Percentiles rank a stretch among this genome's conserved stretches.
These are phyloP conservation scores for Gambelia wislizenii DNA, from an alignment of 2,797 vertebrate species.

Conservation along the genomic window DNA sequence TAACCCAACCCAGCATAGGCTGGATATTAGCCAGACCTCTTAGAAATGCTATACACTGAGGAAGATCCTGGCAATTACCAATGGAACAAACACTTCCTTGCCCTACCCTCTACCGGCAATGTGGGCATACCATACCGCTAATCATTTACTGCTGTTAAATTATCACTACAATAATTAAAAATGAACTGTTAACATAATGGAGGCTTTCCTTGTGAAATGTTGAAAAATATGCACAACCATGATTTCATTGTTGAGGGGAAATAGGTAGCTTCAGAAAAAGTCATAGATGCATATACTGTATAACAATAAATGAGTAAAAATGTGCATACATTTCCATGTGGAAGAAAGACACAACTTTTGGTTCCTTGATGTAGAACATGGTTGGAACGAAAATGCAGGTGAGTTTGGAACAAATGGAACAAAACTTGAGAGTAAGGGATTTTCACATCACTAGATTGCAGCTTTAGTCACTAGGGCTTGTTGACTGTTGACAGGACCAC, in stretches of 20 bases:
- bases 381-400: too few relatives aligned
- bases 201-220: neutral
- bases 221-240: neutral
- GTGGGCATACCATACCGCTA: neutral
- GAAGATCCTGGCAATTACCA: neutral
- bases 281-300: too few relatives aligned
- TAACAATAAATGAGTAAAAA: too few relatives aligned
- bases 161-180: neutral
- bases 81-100: neutral
- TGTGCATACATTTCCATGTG: too few relatives aligned
- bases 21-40: neutral
- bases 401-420: too few relatives aligned
- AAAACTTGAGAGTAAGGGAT: too few relatives aligned
- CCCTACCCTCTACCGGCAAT: neutral
- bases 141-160: neutral
- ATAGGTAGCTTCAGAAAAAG: too few relatives aligned
- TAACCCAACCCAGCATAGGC: neutral
- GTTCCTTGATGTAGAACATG: too few relatives aligned
- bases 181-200: neutral
- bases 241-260: too few relatives aligned
- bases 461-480: too few relatives aligned
- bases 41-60: neutral
- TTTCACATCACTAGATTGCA: neutral
- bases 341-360: too few relatives aligned
- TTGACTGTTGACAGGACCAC: neutral